phyloP scores from a whole-genome alignment of 2,888 invertebrate species.

The Drosophila subquinaria region DNA sequence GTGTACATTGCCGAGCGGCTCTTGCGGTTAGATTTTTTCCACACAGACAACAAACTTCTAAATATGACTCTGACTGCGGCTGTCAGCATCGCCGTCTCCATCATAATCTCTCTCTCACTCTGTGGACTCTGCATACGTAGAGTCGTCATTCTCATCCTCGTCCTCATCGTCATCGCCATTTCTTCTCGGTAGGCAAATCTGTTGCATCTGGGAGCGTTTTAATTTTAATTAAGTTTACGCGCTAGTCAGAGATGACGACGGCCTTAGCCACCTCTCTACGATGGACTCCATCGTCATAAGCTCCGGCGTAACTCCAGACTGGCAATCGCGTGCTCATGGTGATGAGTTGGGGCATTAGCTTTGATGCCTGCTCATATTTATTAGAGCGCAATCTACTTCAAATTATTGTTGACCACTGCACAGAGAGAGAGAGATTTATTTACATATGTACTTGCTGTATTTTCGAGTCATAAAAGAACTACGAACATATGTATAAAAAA shows the following conservation, averaged over 20 bases:
- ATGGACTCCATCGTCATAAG: conserved; percentile 10
- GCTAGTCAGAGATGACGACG: conserved; percentile 39
- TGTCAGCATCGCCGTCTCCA: conserved; percentile 51
- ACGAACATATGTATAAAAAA: not conserved
- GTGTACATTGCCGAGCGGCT: conserved; percentile 24
- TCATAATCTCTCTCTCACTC: conserved; percentile 40
- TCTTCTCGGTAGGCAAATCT: conserved; percentile 74
- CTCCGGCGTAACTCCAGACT: conserved; percentile 37
- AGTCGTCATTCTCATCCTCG: conserved; percentile 33
- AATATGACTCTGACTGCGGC: conserved; percentile 26
- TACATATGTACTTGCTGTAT: conserved; percentile 28
- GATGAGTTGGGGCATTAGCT: conserved; percentile 84
- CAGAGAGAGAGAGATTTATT: conserved; percentile 30
- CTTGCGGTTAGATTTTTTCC: conserved; percentile 40
- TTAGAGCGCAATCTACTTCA: conserved; percentile 81
- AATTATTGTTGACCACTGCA: conserved; percentile 57
- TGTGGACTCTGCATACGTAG: conserved; percentile 25
- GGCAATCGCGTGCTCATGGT: conserved; percentile 79
- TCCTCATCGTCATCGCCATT: conserved; percentile 48
- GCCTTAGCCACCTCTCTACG: conserved; percentile 26
- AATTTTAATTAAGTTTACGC: conserved; percentile 84
- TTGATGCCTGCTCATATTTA: conserved; percentile 82
- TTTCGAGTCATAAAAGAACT: not conserved
- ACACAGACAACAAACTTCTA: conserved; percentile 8
- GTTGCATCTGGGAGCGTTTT: conserved; percentile 73